Evolutionary conservation across 2,888 invertebrate species (phyloP), one percentile per base, ranked within the genome.

Genomic region (Tipula lateralis): DNA sequence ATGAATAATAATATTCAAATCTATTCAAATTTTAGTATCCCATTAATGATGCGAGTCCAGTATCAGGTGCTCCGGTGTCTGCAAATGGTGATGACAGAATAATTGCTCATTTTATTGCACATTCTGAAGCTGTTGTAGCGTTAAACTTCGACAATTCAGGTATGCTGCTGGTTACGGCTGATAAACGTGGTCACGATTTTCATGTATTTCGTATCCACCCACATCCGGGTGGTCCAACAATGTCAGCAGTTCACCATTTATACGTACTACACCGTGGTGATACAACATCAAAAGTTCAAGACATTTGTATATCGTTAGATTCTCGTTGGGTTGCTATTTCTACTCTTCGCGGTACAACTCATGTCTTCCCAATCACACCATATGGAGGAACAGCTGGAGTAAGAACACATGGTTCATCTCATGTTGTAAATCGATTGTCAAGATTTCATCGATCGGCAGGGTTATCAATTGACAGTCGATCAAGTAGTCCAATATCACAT

Each of bases 381-480:
- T 99, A 99, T 89, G 99, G 99, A 86, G 98, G 99, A 84, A 92
- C 95, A 85, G 94, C 96, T 86, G 96, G 96, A 85, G 95, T 97
- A 84, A 93, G 99, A 86, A 99, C 99, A 0, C 99, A 99, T 91
- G 95, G 96, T n/a, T 95, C 96, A 85, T 94, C 96, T 85, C 95
- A 97, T 88, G 97, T 98, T 86, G 98, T 98, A 85, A 98, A 99
- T 91, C 93, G 97, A 87, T 92, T 97, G 88, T 98, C 98, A 86
- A 93, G 97, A 87, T 99, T 98, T 92, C 98, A 99, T 90, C 94
- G 97, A 88, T 98, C 98, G 87, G 99, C 99, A 85, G 99, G 99
- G 13, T 92, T 99, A 83, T 92, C 93, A 7, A 93, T 93, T 80
- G 92, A 93, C 83, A 92, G 94, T 2, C 92, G 96, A 86, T 93